phyloP scores from a whole-genome alignment of 1,140 invertebrate genomes.

The Cydia amplana region DNA sequence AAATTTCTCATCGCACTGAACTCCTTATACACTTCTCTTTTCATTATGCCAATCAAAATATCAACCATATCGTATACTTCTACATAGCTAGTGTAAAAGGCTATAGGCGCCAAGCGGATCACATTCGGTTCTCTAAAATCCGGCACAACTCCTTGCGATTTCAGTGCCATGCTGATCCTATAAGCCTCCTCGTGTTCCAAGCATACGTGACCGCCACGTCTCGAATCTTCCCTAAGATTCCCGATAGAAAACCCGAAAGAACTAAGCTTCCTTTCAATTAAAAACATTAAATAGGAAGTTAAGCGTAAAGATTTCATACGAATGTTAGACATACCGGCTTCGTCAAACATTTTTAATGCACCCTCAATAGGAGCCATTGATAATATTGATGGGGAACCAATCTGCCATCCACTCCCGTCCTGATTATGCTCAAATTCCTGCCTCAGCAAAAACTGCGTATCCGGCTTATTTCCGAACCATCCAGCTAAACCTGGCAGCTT shows the following conservation, averaged over 20 bases:
- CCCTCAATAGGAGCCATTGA: slow-evolving; percentile 64
- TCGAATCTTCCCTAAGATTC: slow-evolving; percentile 54
- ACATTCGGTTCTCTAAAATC: slow-evolving; percentile 67
- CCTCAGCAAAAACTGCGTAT: slow-evolving; percentile 61
- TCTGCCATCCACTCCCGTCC: slow-evolving; percentile 62
- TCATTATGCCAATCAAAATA: slow-evolving; percentile 57
- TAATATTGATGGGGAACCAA: slow-evolving; percentile 59
- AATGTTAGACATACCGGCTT: slow-evolving; percentile 59
- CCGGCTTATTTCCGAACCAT: slow-evolving; percentile 64
- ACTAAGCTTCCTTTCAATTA: slow-evolving; percentile 55
- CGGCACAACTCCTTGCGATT: slow-evolving; percentile 48
- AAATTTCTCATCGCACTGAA: slow-evolving; percentile 38
- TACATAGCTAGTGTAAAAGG: slow-evolving; percentile 62
- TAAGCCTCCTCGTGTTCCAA: slow-evolving; percentile 65
- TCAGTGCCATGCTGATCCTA: slow-evolving; percentile 59
- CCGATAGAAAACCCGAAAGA: slow-evolving; percentile 58
- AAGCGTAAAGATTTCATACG: slow-evolving; percentile 65
- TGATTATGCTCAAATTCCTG: slow-evolving; percentile 65
- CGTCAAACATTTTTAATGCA: slow-evolving; percentile 54
- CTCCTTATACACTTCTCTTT: slow-evolving; percentile 52
- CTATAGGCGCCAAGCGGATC: slow-evolving; percentile 56
- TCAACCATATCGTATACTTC: slow-evolving; percentile 61
- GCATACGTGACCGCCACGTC: slow-evolving; percentile 64
- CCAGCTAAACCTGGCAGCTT: slow-evolving; percentile 57
- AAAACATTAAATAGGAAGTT: slow-evolving; percentile 66